phyloP scores from a whole-genome alignment of 2,113 vertebrate species.

The Pomatostomus ruficeps region DNA sequence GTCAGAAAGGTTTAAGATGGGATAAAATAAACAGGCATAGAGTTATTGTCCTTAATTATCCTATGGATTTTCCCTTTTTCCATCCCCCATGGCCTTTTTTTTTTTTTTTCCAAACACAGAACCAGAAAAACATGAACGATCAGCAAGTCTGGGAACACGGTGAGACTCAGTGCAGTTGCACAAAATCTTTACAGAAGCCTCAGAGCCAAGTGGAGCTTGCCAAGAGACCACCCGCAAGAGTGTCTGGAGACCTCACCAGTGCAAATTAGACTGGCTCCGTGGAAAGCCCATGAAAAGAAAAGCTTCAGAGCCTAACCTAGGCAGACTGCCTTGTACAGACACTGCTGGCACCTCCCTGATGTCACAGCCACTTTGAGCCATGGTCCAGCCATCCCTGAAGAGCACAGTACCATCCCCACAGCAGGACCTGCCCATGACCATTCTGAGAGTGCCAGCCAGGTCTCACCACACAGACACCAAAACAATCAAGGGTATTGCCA shows the following conservation, averaged over 20 bases:
- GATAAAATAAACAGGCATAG: conserved; percentile 69
- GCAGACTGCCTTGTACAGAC: neutral
- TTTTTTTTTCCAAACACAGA: neutral
- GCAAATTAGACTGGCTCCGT: neutral
- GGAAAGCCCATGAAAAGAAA: neutral
- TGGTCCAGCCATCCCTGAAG: neutral
- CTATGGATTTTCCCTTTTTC: conserved; percentile 37
- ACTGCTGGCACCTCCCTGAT: neutral
- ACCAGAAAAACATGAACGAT: conserved; percentile 19
- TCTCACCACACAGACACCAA: neutral
- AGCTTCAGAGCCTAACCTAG: neutral
- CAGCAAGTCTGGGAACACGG: neutral
- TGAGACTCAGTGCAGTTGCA: neutral
- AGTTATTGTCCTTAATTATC: conserved; percentile 51
- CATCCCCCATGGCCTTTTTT: neutral
- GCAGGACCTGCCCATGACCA: fast-evolving
- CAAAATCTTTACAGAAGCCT: neutral
- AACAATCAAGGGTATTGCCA: neutral
- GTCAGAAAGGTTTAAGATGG: conserved; percentile 72
- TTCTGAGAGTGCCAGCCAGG: neutral
- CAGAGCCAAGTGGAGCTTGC: neutral
- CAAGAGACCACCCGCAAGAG: neutral
- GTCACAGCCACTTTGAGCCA: neutral
- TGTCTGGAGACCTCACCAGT: neutral
- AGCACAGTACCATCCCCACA: neutral